Conservation (phyloP, 2,113 vertebrate genomes). For the Falco punctatus region DNA sequence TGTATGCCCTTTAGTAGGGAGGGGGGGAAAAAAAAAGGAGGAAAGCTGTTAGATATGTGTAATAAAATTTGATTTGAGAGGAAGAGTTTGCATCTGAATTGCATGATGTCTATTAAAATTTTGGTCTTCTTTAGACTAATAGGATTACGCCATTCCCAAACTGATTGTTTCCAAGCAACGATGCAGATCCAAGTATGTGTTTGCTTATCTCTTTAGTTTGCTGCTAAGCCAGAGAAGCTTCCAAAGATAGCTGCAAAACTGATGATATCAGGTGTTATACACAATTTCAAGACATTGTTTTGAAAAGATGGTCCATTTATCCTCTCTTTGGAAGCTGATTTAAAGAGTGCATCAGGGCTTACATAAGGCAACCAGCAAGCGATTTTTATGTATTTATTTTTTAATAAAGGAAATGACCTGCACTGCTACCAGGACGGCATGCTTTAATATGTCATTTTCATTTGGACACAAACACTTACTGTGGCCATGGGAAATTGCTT, state of each 20-base stretch:
- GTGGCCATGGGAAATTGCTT: background rate
- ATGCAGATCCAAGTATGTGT: constrained; percentile 38
- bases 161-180: constrained; percentile 74
- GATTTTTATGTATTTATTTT: background rate
- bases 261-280: constrained; percentile 51
- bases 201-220: constrained; percentile 54
- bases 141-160: constrained; percentile 63
- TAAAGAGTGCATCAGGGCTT: background rate
- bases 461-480: background rate
- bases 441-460: background rate
- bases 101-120: constrained; percentile 64
- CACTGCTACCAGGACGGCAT: background rate
- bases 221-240: constrained; percentile 33
- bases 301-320: background rate
- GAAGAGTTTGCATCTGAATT: constrained; percentile 49
- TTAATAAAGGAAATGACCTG: background rate
- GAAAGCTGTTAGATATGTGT: background rate
- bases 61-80: constrained; percentile 53
- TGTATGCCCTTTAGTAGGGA: background rate
- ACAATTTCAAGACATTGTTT: constrained; percentile 22
- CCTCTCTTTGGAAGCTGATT: background rate
- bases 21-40: background rate
- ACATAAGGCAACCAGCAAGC: background rate
- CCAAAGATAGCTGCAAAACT: constrained; percentile 30
- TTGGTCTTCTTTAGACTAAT: constrained; percentile 41